These are phyloP conservation scores for Prionailurus bengalensis DNA, from an alignment of 2,113 vertebrate genomes.

Conservation along the genomic window DNA sequence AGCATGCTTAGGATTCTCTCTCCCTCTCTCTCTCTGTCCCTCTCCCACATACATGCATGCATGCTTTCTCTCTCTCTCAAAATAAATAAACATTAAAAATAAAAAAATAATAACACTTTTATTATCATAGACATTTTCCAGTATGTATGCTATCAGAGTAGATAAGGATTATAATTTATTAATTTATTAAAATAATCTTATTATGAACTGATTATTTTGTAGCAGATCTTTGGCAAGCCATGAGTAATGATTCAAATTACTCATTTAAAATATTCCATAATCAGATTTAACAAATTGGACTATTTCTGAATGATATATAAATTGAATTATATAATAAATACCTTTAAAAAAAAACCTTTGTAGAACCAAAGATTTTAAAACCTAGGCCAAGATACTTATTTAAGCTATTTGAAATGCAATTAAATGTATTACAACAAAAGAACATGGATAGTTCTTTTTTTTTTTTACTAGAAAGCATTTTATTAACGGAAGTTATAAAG, in stretches of 20 bases:
- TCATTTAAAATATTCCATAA: conserved; percentile 40
- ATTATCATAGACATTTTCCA: conserved; percentile 36
- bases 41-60: no score
- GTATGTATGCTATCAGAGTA: neutral
- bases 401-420: conserved; percentile 58
- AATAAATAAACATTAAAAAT: no score
- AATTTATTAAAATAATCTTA: conserved; percentile 33
- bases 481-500: no score
- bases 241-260: neutral
- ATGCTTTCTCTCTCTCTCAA: no score
- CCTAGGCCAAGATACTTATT: conserved; percentile 20
- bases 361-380: conserved; percentile 57
- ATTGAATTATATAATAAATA: conserved; percentile 51
- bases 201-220: neutral
- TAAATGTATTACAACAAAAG: conserved; percentile 56
- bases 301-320: conserved; percentile 51
- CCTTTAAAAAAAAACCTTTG: neutral
- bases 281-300: conserved; percentile 40
- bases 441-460: conserved; percentile 3
- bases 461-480: no score
- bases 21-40: no score
- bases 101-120: neutral
- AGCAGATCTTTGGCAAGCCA: conserved; percentile 28
- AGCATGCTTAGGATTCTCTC: no score
- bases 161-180: conserved; percentile 22